These are phyloP conservation scores for Acridotheres tristis DNA, from an alignment of 2,797 vertebrate species.

Conservation along the genomic window DNA sequence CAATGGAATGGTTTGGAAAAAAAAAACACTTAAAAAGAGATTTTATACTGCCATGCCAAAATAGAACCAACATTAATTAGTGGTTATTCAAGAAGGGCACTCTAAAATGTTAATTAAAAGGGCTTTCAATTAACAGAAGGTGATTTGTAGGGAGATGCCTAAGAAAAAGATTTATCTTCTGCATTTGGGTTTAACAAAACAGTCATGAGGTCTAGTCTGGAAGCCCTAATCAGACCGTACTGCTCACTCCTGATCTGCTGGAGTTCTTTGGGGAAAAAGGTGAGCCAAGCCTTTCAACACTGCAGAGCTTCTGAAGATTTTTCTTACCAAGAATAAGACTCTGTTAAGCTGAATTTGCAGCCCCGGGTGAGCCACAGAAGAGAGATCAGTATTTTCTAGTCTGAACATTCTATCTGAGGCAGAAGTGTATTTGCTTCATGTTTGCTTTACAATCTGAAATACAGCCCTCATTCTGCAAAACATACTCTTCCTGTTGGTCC, in stretches of 20 bases:
- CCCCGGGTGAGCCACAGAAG: not conserved
- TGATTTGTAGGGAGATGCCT: not conserved
- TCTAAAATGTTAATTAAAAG: slow-evolving; percentile 19
- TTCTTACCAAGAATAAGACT: not conserved
- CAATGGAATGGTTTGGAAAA: not conserved
- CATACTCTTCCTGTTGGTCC: not conserved
- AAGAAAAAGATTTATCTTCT: not conserved
- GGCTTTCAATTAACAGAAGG: not conserved
- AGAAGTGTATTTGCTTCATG: rapidly evolving
- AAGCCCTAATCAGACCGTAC: not conserved
- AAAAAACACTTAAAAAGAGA: not conserved
- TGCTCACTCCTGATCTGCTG: not conserved
- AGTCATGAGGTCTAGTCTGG: not conserved
- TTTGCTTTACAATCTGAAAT: not conserved
- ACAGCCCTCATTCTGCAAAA: not conserved
- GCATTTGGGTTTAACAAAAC: not conserved
- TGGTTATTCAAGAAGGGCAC: not conserved
- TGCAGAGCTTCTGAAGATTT: not conserved
- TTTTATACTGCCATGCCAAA: not conserved
- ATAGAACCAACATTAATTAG: not conserved
- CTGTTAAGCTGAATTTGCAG: not conserved
- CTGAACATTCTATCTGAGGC: not conserved
- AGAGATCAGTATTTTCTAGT: not conserved
- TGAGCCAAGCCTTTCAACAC: not conserved
- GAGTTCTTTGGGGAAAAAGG: not conserved